Conservation (phyloP, 2,888 invertebrate species). For the Eristalinus aeneus region DNA sequence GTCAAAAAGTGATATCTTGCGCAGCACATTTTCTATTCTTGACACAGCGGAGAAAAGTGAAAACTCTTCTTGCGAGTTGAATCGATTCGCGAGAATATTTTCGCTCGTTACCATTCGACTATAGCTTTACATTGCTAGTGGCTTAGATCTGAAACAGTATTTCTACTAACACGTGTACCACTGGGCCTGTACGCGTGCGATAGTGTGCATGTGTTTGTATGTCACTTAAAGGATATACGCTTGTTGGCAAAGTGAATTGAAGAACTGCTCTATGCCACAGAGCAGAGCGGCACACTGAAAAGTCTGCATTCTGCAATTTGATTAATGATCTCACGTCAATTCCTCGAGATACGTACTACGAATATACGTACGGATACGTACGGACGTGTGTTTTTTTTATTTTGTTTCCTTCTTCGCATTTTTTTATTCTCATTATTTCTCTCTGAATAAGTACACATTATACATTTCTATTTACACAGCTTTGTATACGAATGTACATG, state of each 20-base stretch:
- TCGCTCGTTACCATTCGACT: constrained; percentile 29
- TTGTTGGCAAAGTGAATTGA: constrained; percentile 70
- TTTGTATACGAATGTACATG: constrained; percentile 21
- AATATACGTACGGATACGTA: constrained; percentile 62
- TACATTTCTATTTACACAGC: constrained; percentile 67
- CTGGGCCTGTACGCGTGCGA: background rate
- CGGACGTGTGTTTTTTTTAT: constrained; percentile 53
- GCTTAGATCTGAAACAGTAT: constrained; percentile 45
- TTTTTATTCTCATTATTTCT: constrained; percentile 45
- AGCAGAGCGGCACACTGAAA: constrained; percentile 73
- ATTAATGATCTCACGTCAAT: constrained; percentile 81
- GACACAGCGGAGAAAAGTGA: background rate
- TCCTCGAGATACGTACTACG: constrained; percentile 73
- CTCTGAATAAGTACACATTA: constrained; percentile 66
- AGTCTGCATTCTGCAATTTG: constrained; percentile 80
- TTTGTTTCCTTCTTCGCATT: constrained; percentile 32
- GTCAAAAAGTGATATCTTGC: background rate
- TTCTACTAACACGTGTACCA: background rate
- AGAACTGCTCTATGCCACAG: constrained; percentile 60
- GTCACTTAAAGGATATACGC: constrained; percentile 65
- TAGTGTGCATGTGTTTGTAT: constrained; percentile 49
- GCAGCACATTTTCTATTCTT: constrained; percentile 40
- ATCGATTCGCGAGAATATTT: constrained; percentile 32
- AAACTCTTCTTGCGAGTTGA: constrained; percentile 29
- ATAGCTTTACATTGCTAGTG: constrained; percentile 31